Evolutionary conservation across 2,888 invertebrate genomes (phyloP).

Genomic region (Stomorhina lunata): DNA sequence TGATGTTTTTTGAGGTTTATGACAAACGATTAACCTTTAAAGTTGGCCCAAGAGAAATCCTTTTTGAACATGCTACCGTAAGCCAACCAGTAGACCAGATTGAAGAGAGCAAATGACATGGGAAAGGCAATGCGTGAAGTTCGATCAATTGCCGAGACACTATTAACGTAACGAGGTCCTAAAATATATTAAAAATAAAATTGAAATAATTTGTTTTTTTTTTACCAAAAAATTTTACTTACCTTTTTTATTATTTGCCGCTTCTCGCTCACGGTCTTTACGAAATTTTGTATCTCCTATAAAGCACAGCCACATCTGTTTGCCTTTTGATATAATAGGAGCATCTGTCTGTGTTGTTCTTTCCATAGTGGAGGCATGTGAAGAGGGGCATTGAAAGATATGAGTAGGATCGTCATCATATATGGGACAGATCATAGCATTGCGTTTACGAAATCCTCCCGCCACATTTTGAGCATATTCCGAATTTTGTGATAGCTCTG

Average conservation of each 20-base stretch:
- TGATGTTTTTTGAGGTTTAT: not conserved
- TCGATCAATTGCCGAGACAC: slow-evolving; percentile 91
- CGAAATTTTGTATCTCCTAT: slow-evolving; percentile 89
- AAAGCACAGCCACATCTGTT: slow-evolving; percentile 89
- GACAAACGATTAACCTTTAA: slow-evolving; percentile 69
- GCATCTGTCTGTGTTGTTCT: slow-evolving; percentile 91
- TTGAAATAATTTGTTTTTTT: no score
- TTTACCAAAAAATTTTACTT: not conserved
- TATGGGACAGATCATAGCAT: slow-evolving; percentile 84
- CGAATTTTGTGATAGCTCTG: slow-evolving; percentile 73
- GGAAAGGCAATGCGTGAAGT: slow-evolving; percentile 91
- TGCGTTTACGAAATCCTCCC: slow-evolving; percentile 80
- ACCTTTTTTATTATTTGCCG: slow-evolving; percentile 78
- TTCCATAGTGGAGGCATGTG: slow-evolving; percentile 85
- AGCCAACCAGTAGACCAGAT: slow-evolving; percentile 93
- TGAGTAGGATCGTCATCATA: slow-evolving; percentile 82
- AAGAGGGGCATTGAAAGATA: slow-evolving; percentile 77
- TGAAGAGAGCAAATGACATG: slow-evolving; percentile 91
- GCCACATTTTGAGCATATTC: slow-evolving; percentile 69
- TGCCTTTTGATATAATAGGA: slow-evolving; percentile 86
- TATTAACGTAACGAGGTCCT: slow-evolving; percentile 86
- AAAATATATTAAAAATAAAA: not conserved
- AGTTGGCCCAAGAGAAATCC: slow-evolving; percentile 75
- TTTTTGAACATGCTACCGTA: slow-evolving; percentile 88
- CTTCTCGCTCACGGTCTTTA: slow-evolving; percentile 87